Percentiles rank a stretch among this genome's conserved stretches.
Conservation (phyloP, 2,888 invertebrate genomes). For the Sarcophaga carnaria region DNA sequence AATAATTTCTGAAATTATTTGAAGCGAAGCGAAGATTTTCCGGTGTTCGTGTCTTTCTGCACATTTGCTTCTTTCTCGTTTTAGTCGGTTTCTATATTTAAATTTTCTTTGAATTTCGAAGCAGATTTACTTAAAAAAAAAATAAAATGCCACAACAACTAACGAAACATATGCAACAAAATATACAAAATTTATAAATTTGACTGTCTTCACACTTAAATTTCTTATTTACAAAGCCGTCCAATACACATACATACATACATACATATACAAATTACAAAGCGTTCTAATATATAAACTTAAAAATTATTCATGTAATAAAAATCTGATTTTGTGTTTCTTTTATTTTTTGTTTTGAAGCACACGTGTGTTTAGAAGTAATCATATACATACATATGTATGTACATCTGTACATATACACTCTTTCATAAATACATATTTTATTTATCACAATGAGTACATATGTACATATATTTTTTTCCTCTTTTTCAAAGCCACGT, state of each 20-base stretch:
- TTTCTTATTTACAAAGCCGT: no score
- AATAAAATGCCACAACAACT: constrained; percentile 1
- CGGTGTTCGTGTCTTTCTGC: constrained; percentile 30
- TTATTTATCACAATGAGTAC: neutral
- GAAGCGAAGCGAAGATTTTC: constrained; percentile 58
- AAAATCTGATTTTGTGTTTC: no score
- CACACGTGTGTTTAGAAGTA: neutral
- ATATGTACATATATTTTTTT: neutral
- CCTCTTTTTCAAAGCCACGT: neutral
- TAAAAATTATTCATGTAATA: no score
- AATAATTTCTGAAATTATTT: constrained; percentile 46
- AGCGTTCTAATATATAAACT: no score
- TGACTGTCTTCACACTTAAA: no score
- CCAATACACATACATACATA: no score
- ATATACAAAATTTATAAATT: no score
- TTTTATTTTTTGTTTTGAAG: no score
- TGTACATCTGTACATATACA: neutral
- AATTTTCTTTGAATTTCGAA: constrained; percentile 29
- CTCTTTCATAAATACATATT: neutral
- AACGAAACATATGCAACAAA: neutral
- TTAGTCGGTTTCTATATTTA: constrained; percentile 18
- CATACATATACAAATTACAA: neutral
- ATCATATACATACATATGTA: neutral
- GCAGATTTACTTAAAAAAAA: neutral
- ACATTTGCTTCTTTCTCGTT: neutral